These are phyloP conservation scores for Rhadina sibilatrix DNA, from an alignment of 2,113 vertebrate genomes.

Conservation along the genomic window DNA sequence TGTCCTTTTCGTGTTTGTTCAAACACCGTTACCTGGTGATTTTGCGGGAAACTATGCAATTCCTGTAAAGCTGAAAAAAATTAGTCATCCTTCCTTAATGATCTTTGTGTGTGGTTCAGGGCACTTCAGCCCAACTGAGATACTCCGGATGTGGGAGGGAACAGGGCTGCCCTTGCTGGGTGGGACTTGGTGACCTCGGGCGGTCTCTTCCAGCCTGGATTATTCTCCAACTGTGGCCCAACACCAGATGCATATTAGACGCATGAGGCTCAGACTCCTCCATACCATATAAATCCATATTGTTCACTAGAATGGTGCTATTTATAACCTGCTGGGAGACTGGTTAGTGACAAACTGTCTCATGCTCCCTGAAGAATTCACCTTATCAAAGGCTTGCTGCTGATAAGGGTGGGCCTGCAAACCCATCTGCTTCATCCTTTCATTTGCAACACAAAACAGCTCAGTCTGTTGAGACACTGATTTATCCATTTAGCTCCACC, in stretches of 20 bases:
- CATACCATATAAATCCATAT: slow-evolving; percentile 60
- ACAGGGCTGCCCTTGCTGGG: background rate
- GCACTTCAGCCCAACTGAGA: background rate
- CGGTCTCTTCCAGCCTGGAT: background rate
- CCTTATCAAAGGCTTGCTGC: slow-evolving; percentile 35
- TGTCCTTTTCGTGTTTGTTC: background rate
- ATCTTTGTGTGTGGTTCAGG: background rate
- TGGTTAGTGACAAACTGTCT: slow-evolving; percentile 32
- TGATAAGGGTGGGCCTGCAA: slow-evolving; percentile 47
- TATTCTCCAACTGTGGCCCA: background rate
- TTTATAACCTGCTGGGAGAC: slow-evolving; percentile 51
- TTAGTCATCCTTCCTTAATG: accelerated
- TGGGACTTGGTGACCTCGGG: accelerated
- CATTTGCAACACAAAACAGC: background rate
- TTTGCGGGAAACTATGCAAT: background rate
- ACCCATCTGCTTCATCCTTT: slow-evolving; percentile 4
- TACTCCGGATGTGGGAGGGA: background rate
- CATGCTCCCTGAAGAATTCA: slow-evolving; percentile 40
- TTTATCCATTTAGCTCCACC: background rate
- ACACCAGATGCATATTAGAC: too few species aligned
- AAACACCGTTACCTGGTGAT: background rate
- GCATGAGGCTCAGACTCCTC: background rate
- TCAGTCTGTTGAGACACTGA: background rate
- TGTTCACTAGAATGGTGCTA: background rate
- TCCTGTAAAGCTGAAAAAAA: background rate